Conservation (phyloP, 2,113 vertebrate species). For the Tyto alba region DNA sequence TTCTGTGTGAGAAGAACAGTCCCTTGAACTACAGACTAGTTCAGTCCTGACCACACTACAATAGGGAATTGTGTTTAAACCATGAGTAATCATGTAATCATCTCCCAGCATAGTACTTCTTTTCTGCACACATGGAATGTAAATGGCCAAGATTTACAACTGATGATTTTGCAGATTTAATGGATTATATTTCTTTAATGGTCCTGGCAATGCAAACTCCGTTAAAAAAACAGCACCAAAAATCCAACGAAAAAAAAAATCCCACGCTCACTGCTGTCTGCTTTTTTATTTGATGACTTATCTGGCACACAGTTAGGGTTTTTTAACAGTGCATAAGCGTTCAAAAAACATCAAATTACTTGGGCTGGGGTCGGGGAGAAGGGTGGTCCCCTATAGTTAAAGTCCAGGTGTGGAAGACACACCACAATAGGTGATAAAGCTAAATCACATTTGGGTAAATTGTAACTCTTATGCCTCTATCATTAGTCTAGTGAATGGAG, state of each 20-base stretch:
- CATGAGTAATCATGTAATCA: conserved; percentile 52
- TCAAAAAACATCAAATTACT: background rate
- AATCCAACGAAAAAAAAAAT: background rate
- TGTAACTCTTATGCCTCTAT: background rate
- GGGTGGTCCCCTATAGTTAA: background rate
- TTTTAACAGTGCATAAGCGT: background rate
- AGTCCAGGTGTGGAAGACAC: background rate
- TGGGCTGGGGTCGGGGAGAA: background rate
- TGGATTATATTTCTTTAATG: conserved; percentile 39
- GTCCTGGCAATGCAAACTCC: conserved; percentile 22
- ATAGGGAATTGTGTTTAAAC: conserved; percentile 59
- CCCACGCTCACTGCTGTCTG: background rate
- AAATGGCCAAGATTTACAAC: conserved; percentile 44
- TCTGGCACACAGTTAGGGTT: background rate
- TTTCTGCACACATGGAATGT: conserved; percentile 46
- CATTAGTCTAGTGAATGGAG: background rate
- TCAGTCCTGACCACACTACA: conserved; percentile 52
- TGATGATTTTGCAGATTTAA: conserved; percentile 57
- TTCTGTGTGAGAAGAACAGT: conserved; percentile 39
- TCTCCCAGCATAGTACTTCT: conserved; percentile 48
- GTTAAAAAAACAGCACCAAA: background rate
- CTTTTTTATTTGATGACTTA: conserved; percentile 7
- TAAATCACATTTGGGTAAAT: background rate
- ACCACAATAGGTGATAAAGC: background rate
- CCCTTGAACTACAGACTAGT: conserved; percentile 38